A percentile compares a stretch with the other conserved stretches of the same genome.
phyloP scores from a whole-genome alignment of 1,140 invertebrate genomes.

The Elymnias hypermnestra region DNA sequence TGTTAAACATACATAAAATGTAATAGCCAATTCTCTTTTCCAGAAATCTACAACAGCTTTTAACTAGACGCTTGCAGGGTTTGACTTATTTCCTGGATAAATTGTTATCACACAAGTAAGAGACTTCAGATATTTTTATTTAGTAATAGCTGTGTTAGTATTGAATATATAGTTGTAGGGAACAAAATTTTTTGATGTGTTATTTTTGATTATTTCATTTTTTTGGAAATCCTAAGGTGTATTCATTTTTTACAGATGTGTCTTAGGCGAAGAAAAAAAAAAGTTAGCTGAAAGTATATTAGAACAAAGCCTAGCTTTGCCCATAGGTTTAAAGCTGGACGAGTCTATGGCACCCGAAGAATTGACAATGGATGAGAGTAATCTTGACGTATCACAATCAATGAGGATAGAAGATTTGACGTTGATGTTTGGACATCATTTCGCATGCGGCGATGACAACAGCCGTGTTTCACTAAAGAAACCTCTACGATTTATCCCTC shows the following conservation, averaged over 20 bases:
- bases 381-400: slow-evolving; percentile 61
- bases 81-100: slow-evolving; percentile 84
- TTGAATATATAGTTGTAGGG: neutral
- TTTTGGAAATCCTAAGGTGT: too few species aligned
- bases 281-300: slow-evolving; percentile 70
- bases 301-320: slow-evolving; percentile 69
- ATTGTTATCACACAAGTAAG: slow-evolving; percentile 79
- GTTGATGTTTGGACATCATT: slow-evolving; percentile 69
- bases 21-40: slow-evolving; percentile 24
- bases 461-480: slow-evolving; percentile 33
- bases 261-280: slow-evolving; percentile 70
- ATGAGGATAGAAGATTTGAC: slow-evolving; percentile 68
- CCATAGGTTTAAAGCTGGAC: slow-evolving; percentile 65
- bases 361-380: slow-evolving; percentile 63
- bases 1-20: slow-evolving; percentile 1
- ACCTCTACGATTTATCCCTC: slow-evolving; percentile 36
- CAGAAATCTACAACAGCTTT: slow-evolving; percentile 71
- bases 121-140: neutral
- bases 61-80: slow-evolving; percentile 82
- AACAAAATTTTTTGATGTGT: too few species aligned
- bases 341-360: slow-evolving; percentile 64
- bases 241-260: slow-evolving; percentile 49
- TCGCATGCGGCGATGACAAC: slow-evolving; percentile 46
- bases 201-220: too few species aligned
- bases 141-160: neutral